Evolutionary conservation across 2,888 invertebrate species (phyloP), one percentile per base, ranked within the genome.

Genomic region (Vanessa cardui): DNA sequence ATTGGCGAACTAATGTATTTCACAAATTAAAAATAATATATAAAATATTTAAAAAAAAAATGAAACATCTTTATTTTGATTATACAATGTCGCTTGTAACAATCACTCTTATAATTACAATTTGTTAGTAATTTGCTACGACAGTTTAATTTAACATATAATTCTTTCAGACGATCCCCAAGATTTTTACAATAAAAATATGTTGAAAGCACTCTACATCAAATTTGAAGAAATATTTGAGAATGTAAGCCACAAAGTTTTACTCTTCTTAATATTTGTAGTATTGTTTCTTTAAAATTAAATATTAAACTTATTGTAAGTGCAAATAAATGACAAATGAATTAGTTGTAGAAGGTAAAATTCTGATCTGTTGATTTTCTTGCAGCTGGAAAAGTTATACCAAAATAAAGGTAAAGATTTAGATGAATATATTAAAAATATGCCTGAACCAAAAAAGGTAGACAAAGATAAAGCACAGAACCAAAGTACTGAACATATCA

Each of bases 111-210:
- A n/a, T 21, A 21, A 50, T 12, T 6, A 12, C 26, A 12, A 6
- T 20, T 15, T 16, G 12, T 26, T 21, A 26, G 4, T 15, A 50
- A 20, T 20, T 21, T 8, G 26, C 15, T 21, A 15, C 15, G 20
- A 20, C 15, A 3, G 15, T 50, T 52, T 31, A 44, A 60, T 26
- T 18, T 9, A 39, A 3, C 20, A 6, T 33, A 31, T 39, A 54
- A 49, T 62, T 58, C n/a, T 77, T 78, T 49, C 72, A 77, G 78
- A 73, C 62, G 59, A 71, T 47, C 71, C 75, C 5, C 66, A 67
- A 65, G 64, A 75, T 47, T 74, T 71, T 62, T 73, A 74, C 64
- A 74, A 67, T 65, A 63, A 26, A 7, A 76, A 76, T 60, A 62
- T 77, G 39, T 59, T 21, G 18, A 66, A 56, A 44, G 45, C 76